Conservation (phyloP, 2,888 invertebrate species). For the Dryobota labecula region DNA sequence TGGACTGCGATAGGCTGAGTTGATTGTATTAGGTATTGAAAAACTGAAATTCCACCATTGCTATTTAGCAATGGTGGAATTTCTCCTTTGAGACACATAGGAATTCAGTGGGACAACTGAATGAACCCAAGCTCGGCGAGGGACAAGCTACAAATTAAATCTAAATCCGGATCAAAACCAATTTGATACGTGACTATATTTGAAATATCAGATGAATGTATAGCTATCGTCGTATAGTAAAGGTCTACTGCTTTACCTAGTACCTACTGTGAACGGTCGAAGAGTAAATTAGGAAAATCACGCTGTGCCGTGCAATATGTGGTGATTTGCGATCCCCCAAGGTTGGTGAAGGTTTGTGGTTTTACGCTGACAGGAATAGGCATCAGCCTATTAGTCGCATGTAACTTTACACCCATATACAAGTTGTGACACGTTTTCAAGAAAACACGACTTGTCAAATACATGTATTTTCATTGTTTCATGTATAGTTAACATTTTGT, state of each 20-base stretch:
- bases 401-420: background rate
- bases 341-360: background rate
- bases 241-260: background rate
- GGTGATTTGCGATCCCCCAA: background rate
- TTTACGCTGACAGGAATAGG: background rate
- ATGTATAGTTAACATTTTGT: background rate
- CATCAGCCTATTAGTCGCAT: background rate
- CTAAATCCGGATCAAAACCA: constrained; percentile 58
- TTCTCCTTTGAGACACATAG: background rate
- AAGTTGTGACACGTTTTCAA: no score
- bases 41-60: background rate
- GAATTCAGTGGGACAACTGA: constrained; percentile 12
- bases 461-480: background rate
- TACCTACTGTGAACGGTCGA: background rate
- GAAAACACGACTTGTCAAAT: no score
- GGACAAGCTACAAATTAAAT: constrained; percentile 57
- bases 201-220: constrained; percentile 12
- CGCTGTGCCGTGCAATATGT: background rate
- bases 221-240: background rate
- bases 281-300: constrained; percentile 26
- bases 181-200: constrained; percentile 57
- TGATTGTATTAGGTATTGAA: constrained; percentile 11
- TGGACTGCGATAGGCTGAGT: no score
- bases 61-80: no score
- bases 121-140: constrained; percentile 35